Base-by-base conservation (phyloP, 2,797 vertebrate species). In the Platalea minor region DNA sequence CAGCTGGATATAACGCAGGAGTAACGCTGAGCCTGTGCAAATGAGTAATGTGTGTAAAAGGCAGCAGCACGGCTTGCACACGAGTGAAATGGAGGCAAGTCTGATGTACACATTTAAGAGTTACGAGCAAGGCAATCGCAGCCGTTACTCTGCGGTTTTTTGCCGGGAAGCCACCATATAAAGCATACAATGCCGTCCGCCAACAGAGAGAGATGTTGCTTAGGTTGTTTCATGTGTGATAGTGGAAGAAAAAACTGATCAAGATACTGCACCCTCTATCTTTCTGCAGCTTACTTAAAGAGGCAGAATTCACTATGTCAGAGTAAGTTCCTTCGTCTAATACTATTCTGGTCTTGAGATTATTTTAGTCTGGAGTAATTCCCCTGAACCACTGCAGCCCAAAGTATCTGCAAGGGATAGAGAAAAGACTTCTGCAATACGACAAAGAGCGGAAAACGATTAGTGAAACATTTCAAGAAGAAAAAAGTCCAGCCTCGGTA, bases 141-240 rank as follows among this genome's bases (percentile, higher is more conserved):
- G 59, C 57, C 67, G n/a, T 43, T 29, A 4, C 54, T 31, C 35
- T 61, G 46, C 56, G 6, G 28, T 31, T 41, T 41, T 64, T 65
- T 29, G n/a, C 39, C 59, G 69, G 57, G 16, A 74, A 39, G 13
- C 13, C 28, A 18, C 43, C 56, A 12, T 3, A 26, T 64, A 48
- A 63, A 21, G 2, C 1, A 0, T 19, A 25, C 11, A 10, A 13
- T 13, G 20, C 35, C 35, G 5, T 17, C 8, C 8, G 19, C 8
- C 56, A 85, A 5, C 13, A 39, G 10, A 19, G 33, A 68, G 37
- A 74, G 11, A 20, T 13, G 26, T 19, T 72, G 51, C 31, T 69
- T 8, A 1, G 41, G 17, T 57, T 45, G 35, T 12, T 70, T 77
- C 60, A 14, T 3, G 31, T 13, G 5, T n/a, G 45, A 41, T 2